Percentiles rank a stretch among this genome's conserved stretches.
Evolutionary conservation across 1,140 invertebrate species (phyloP).

Genomic region (Samia ricini): DNA sequence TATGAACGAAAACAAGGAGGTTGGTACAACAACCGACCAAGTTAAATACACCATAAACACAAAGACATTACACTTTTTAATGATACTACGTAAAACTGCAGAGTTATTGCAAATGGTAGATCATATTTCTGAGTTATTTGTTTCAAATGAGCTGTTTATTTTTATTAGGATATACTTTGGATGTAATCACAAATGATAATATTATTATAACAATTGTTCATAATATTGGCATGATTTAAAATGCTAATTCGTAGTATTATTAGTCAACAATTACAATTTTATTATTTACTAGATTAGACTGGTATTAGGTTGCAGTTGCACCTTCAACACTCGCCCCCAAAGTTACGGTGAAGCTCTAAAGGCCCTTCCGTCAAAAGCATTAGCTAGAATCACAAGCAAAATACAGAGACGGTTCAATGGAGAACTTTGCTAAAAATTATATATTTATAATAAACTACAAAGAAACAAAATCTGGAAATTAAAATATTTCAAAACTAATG

Average conservation of each 20-base stretch:
- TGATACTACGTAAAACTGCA: background rate
- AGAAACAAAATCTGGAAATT: too few species aligned
- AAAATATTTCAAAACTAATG: too few species aligned
- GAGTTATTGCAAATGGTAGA: slow-evolving; percentile 5
- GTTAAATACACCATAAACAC: slow-evolving; percentile 31
- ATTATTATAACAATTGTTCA: slow-evolving; percentile 3
- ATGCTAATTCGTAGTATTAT: slow-evolving; percentile 3
- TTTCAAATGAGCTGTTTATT: slow-evolving; percentile 3
- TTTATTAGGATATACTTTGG: slow-evolving; percentile 2
- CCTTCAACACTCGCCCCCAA: too few species aligned
- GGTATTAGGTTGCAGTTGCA: too few species aligned
- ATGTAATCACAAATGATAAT: slow-evolving; percentile 1
- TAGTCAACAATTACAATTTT: too few species aligned
- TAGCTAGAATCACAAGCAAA: too few species aligned
- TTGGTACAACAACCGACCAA: slow-evolving; percentile 46
- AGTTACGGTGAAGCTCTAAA: too few species aligned
- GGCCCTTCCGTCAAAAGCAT: too few species aligned
- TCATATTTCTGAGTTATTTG: background rate
- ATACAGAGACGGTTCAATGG: too few species aligned
- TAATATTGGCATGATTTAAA: slow-evolving; percentile 14
- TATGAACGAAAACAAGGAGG: slow-evolving; percentile 59
- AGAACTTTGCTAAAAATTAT: too few species aligned
- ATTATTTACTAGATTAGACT: too few species aligned
- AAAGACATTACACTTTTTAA: slow-evolving; percentile 27
- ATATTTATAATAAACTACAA: too few species aligned